Conservation (phyloP, 2,113 vertebrate species). For the Ophthalmolycus amberensis region DNA sequence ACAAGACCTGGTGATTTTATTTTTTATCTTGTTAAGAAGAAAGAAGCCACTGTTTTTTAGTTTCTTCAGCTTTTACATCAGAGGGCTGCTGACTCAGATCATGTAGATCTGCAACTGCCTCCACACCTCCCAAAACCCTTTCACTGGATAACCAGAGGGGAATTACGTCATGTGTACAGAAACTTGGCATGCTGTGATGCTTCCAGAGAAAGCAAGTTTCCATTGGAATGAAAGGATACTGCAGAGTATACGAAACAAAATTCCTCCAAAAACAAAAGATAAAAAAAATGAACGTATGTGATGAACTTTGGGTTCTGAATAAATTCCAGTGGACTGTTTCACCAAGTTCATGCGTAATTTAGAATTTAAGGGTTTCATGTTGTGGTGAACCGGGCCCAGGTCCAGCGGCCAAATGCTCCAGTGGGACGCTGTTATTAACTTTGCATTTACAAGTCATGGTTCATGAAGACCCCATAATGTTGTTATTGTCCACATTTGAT, state of each 20-base stretch:
- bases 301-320: background rate
- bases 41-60: background rate
- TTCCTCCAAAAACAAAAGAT: background rate
- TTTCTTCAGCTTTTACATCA: constrained; percentile 1
- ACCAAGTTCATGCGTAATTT: background rate
- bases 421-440: background rate
- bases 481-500: background rate
- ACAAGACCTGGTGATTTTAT: constrained; percentile 16
- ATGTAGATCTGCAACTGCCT: background rate
- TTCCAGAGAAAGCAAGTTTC: constrained; percentile 7
- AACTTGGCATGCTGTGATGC: background rate
- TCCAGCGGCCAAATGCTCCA: background rate
- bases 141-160: background rate
- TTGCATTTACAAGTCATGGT: background rate
- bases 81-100: constrained; percentile 39
- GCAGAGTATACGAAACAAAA: background rate
- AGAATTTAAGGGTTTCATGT: background rate
- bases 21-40: background rate
- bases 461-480: background rate
- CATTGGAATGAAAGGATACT: background rate
- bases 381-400: background rate
- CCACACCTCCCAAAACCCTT: constrained; percentile 3
- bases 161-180: constrained; percentile 27
- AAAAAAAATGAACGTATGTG: background rate
- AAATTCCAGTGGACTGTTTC: background rate